A percentile compares a stretch with the other conserved stretches of the same genome.
These are phyloP conservation scores for Sarcophaga bullata DNA, from an alignment of 1,140 invertebrate genomes.

Conservation along the genomic window DNA sequence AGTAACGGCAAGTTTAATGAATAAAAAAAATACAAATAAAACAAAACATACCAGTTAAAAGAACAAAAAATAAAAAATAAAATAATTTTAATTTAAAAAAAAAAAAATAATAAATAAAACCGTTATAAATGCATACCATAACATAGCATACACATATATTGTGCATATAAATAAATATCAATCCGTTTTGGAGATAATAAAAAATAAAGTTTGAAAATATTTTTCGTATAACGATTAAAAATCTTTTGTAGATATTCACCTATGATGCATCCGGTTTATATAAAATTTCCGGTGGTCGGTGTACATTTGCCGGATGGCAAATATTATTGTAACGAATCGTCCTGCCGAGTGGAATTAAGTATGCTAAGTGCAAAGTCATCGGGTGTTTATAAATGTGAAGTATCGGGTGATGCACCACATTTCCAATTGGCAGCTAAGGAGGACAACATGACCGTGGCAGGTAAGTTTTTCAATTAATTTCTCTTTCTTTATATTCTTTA, in stretches of 20 bases:
- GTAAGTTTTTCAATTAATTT: slow-evolving; percentile 55
- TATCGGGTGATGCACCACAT: slow-evolving; percentile 74
- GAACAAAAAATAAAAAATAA: not conserved
- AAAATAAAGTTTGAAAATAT: not conserved
- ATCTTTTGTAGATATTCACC: slow-evolving; percentile 58
- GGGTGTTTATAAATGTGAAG: slow-evolving; percentile 72
- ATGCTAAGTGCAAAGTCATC: slow-evolving; percentile 67
- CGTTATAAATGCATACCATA: no score
- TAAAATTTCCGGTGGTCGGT: slow-evolving; percentile 67
- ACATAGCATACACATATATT: no score
- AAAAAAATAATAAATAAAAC: no score
- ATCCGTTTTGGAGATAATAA: not conserved
- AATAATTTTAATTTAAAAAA: slow-evolving; percentile 3
- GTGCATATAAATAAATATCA: no score
- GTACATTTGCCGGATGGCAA: slow-evolving; percentile 80
- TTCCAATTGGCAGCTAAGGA: slow-evolving; percentile 71
- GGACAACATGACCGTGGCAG: slow-evolving; percentile 73
- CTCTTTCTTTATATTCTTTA: no score
- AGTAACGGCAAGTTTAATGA: not conserved
- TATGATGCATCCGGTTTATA: slow-evolving; percentile 59
- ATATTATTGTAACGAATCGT: slow-evolving; percentile 70
- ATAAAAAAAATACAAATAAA: not conserved
- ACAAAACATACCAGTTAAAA: no score
- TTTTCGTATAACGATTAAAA: not conserved
- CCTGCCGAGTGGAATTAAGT: slow-evolving; percentile 69